phyloP scores from a whole-genome alignment of 35 echinoderm and acorn worm genomes.

The Lytechinus pictus region DNA sequence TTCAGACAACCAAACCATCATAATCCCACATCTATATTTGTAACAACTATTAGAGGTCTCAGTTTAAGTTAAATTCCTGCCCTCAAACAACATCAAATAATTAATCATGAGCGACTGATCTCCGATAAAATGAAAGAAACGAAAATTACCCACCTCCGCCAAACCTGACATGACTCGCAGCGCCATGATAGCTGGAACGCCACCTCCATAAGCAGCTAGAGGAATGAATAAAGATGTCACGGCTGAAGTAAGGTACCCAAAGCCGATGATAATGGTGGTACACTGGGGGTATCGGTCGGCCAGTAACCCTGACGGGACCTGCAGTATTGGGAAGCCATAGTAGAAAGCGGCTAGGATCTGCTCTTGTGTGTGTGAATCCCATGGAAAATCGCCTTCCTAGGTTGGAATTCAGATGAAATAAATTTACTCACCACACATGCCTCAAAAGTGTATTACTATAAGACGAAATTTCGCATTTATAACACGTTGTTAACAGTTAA shows the following conservation, averaged over 20 bases:
- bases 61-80: too few species aligned
- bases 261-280: conserved; percentile 67
- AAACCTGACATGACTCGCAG: conserved; percentile 79
- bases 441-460: too few species aligned
- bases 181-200: conserved; percentile 62
- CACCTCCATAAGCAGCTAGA: conserved; percentile 55
- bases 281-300: conserved; percentile 58
- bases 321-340: conserved; percentile 88
- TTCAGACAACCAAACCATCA: too few species aligned
- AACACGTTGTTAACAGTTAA: too few species aligned
- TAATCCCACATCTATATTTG: too few species aligned
- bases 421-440: too few species aligned
- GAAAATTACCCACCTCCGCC: conserved; percentile 72
- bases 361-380: conserved; percentile 83
- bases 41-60: too few species aligned
- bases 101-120: too few species aligned
- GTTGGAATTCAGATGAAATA: too few species aligned
- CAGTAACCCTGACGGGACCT: conserved; percentile 79
- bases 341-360: conserved; percentile 87
- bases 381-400: conserved; percentile 73
- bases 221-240: conserved; percentile 77
- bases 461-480: too few species aligned
- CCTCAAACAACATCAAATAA: too few species aligned
- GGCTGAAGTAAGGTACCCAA: conserved; percentile 78
- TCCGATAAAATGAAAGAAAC: too few species aligned